These are phyloP conservation scores for Drosophila nebulosa DNA, from an alignment of 1,140 invertebrate genomes.

Conservation along the genomic window DNA sequence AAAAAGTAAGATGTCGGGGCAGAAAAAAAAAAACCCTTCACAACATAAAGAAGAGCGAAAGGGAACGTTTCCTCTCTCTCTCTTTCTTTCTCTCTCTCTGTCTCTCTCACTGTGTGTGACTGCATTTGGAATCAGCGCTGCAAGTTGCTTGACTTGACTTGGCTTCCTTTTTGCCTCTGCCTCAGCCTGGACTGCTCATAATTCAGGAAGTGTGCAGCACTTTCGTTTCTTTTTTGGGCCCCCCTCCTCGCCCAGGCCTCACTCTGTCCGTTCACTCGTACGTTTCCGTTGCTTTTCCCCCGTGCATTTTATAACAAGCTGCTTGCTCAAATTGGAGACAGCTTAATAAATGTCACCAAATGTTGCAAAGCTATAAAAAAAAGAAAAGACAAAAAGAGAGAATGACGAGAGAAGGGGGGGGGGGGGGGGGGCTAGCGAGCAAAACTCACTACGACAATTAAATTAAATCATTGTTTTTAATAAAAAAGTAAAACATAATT, in stretches of 20 bases:
- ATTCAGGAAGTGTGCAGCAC: constrained; percentile 69
- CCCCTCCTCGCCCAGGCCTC: not conserved
- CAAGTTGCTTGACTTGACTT: constrained; percentile 41
- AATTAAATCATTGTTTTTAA: constrained; percentile 13
- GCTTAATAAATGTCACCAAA: constrained; percentile 68
- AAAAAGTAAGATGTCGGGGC: not conserved
- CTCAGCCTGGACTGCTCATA: constrained; percentile 46
- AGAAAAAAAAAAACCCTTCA: not conserved
- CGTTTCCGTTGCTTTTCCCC: constrained; percentile 18
- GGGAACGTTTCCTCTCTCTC: not conserved
- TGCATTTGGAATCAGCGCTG: constrained; percentile 60
- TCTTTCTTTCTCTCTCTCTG: too few relatives aligned
- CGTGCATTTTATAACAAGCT: constrained; percentile 62
- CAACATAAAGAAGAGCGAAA: not conserved
- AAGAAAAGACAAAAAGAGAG: not conserved
- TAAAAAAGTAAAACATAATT: constrained; percentile 2
- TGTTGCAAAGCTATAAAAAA: constrained; percentile 24
- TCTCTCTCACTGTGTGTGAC: constrained; percentile 11
- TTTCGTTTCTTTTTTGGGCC: not conserved
- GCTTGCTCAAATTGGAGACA: constrained; percentile 28
- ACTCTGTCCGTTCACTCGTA: not conserved
- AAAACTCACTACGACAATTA: constrained; percentile 21
- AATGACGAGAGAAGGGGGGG: too few relatives aligned
- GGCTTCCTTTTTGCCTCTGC: constrained; percentile 10
- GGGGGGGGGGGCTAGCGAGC: too few relatives aligned